phyloP scores from a whole-genome alignment of 2,888 invertebrate species.

The Heliconius cydno region DNA sequence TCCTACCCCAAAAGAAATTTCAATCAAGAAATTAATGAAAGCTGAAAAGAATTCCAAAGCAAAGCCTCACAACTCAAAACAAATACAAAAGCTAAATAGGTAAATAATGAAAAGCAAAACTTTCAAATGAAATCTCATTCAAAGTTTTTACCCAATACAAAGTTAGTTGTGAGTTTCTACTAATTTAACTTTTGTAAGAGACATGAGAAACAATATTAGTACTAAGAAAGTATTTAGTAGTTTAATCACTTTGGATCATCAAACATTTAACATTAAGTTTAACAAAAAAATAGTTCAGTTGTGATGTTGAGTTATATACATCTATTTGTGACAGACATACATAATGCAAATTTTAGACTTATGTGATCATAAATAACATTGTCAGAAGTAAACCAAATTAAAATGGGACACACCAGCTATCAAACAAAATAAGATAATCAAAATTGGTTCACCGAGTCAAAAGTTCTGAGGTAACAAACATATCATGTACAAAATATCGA shows the following conservation, averaged over 20 bases:
- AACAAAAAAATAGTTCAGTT: not conserved
- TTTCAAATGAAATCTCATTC: constrained; percentile 70
- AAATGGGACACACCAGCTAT: no score
- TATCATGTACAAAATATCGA: no score
- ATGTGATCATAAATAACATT: no score
- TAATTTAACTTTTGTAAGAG: constrained; percentile 63
- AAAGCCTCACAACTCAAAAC: constrained; percentile 57
- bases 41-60: constrained; percentile 60
- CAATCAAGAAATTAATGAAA: constrained; percentile 61
- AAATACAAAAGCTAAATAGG: constrained; percentile 67
- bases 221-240: constrained; percentile 37
- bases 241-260: constrained; percentile 29
- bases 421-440: no score
- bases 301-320: no score
- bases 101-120: constrained; percentile 70
- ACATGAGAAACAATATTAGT: constrained; percentile 48
- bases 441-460: no score
- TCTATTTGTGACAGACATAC: no score
- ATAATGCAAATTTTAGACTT: no score
- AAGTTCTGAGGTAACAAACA: no score
- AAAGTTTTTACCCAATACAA: constrained; percentile 67
- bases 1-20: constrained; percentile 47
- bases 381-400: no score
- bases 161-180: constrained; percentile 58
- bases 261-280: not conserved